These are phyloP conservation scores for Chromoteleia sp. DNA, from an alignment of 2,888 invertebrate species.

Conservation along the genomic window DNA sequence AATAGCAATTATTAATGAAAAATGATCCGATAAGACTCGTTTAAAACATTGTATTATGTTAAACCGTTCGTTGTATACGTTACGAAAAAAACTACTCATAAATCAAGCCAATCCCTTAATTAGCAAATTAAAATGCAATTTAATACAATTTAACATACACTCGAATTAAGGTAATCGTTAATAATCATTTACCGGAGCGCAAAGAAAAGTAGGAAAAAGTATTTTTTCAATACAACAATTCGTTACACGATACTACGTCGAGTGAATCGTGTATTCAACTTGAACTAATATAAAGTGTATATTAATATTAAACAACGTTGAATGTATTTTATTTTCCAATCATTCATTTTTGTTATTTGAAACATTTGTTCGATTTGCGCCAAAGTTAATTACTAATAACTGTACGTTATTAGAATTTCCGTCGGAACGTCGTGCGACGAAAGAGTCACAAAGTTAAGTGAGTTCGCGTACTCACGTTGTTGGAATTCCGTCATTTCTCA, in stretches of 20 bases:
- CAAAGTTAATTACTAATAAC: no score
- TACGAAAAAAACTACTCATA: constrained; percentile 33
- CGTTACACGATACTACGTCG: no score
- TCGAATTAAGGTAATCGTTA: constrained; percentile 30
- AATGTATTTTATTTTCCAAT: no score
- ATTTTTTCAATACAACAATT: no score
- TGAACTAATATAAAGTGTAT: no score
- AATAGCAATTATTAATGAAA: constrained; percentile 38
- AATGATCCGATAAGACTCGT: constrained; percentile 30
- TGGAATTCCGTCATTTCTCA: constrained; percentile 59
- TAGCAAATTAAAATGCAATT: constrained; percentile 54
- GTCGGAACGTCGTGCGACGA: constrained; percentile 49
- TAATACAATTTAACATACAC: background rate
- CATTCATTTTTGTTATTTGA: no score
- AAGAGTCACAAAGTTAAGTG: constrained; percentile 44
- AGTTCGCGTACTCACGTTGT: constrained; percentile 62
- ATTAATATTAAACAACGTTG: no score
- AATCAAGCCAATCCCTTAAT: constrained; percentile 46
- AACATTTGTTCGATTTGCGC: no score
- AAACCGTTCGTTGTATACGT: constrained; percentile 23
- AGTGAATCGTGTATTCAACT: no score
- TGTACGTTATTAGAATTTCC: constrained; percentile 47
- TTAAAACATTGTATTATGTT: constrained; percentile 34
- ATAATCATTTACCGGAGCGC: constrained; percentile 15
- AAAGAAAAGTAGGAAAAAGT: background rate